Evolutionary conservation across 2,888 invertebrate genomes (phyloP).

Genomic region (Andrena minutula): DNA sequence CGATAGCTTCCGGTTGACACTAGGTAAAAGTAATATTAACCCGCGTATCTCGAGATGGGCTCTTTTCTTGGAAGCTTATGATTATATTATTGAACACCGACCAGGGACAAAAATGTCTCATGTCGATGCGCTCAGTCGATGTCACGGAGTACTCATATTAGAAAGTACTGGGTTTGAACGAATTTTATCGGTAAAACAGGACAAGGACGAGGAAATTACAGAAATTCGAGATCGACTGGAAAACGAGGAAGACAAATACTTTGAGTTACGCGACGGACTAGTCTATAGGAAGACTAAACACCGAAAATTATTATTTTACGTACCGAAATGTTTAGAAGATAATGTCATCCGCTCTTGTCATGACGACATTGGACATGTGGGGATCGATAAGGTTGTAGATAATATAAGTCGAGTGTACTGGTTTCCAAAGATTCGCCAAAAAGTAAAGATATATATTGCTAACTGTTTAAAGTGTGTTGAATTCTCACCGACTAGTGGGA

Average conservation of each 20-base stretch:
- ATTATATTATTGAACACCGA: not conserved
- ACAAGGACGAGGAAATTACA: constrained; percentile 15
- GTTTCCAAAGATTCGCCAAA: not conserved
- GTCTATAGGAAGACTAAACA: constrained; percentile 22
- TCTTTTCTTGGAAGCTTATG: no score
- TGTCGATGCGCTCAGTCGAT: constrained; percentile 27
- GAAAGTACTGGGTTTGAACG: constrained; percentile 26
- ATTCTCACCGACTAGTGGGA: not conserved
- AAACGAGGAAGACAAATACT: constrained; percentile 8
- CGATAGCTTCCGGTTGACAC: constrained; percentile 20
- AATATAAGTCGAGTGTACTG: not conserved
- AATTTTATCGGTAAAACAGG: constrained; percentile 10
- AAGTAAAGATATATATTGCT: constrained; percentile 21
- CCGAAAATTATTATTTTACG: constrained; percentile 4
- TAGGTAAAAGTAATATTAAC: constrained; percentile 3
- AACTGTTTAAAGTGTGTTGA: not conserved
- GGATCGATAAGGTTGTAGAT: not conserved
- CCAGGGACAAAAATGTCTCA: constrained; percentile 20
- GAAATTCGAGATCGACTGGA: constrained; percentile 20
- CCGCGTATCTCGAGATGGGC: constrained; percentile 10
- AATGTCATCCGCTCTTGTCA: constrained; percentile 15
- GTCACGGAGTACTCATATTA: not conserved
- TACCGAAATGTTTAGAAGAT: not conserved
- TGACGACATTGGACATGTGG: not conserved
- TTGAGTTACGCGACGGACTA: constrained; percentile 30